These are phyloP conservation scores for Euura saliciscinereae DNA, from an alignment of 1,140 invertebrate species.

Conservation along the genomic window DNA sequence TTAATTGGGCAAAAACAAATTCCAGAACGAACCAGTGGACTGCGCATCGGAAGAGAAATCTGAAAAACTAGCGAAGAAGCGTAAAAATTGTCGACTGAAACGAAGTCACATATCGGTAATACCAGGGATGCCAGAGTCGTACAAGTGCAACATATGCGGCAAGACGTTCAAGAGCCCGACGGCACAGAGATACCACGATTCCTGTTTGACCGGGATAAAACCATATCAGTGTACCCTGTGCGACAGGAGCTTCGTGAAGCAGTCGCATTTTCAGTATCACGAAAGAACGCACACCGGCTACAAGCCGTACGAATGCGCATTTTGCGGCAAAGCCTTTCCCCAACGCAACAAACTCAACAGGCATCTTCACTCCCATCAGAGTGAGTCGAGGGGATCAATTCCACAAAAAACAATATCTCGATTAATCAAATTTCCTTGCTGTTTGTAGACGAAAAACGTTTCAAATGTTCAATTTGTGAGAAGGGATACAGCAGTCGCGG, in stretches of 20 bases:
- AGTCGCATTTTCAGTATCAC: constrained; percentile 56
- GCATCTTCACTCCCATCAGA: constrained; percentile 69
- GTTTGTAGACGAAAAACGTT: constrained; percentile 48
- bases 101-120: constrained; percentile 47
- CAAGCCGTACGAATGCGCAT: constrained; percentile 77
- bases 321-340: constrained; percentile 65
- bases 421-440: background rate
- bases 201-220: constrained; percentile 46
- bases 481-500: constrained; percentile 50
- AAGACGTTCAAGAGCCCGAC: constrained; percentile 51
- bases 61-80: constrained; percentile 10
- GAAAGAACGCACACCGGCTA: constrained; percentile 78
- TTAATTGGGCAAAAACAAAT: background rate
- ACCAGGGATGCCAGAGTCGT: constrained; percentile 41
- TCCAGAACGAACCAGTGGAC: background rate
- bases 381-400: constrained; percentile 28
- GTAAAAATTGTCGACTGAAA: constrained; percentile 20
- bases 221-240: constrained; percentile 51
- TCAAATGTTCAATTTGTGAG: constrained; percentile 48
- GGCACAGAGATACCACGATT: constrained; percentile 49
- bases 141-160: constrained; percentile 46
- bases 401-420: too few species aligned
- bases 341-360: constrained; percentile 71
- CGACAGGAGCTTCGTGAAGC: constrained; percentile 48
- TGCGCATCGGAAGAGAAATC: constrained; percentile 13